Percentiles rank a stretch among this genome's conserved stretches.
phyloP scores from a whole-genome alignment of 2,797 vertebrate species.

The Tachyglossus aculeatus region DNA sequence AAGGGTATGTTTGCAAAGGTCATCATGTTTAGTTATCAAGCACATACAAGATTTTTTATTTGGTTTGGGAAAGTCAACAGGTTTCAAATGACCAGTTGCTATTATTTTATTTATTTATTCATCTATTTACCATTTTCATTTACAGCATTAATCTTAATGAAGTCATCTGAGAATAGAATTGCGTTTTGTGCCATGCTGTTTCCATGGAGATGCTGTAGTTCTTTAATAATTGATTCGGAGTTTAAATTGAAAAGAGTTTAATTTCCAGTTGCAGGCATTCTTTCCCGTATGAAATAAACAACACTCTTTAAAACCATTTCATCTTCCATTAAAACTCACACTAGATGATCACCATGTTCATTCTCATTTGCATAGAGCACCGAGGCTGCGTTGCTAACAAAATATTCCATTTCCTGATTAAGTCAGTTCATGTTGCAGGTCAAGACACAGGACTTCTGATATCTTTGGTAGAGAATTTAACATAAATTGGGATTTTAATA shows the following conservation, averaged over 20 bases:
- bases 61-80: slow-evolving; percentile 14
- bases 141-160: slow-evolving; percentile 20
- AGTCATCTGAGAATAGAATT: slow-evolving; percentile 28
- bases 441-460: not conserved
- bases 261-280: slow-evolving; percentile 5
- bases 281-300: slow-evolving; percentile 25
- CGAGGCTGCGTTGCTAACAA: not conserved
- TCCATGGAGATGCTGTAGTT: slow-evolving; percentile 50
- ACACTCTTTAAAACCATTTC: not conserved
- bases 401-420: not conserved
- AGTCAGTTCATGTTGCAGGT: not conserved
- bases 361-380: slow-evolving; percentile 5
- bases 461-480: not conserved
- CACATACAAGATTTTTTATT: slow-evolving; percentile 19
- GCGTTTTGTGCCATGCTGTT: slow-evolving; percentile 39
- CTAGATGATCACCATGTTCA: not conserved
- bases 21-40: slow-evolving; percentile 20
- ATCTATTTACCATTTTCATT: not conserved
- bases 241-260: slow-evolving; percentile 61
- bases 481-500: too few species aligned
- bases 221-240: slow-evolving; percentile 63
- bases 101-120: slow-evolving; percentile 26
- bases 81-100: slow-evolving; percentile 11
- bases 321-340: not conserved
- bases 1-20: not conserved